Percentiles rank a stretch among this genome's conserved stretches.
Conservation (phyloP, 2,797 vertebrate species). For the Hippopotamyrus pictus region DNA sequence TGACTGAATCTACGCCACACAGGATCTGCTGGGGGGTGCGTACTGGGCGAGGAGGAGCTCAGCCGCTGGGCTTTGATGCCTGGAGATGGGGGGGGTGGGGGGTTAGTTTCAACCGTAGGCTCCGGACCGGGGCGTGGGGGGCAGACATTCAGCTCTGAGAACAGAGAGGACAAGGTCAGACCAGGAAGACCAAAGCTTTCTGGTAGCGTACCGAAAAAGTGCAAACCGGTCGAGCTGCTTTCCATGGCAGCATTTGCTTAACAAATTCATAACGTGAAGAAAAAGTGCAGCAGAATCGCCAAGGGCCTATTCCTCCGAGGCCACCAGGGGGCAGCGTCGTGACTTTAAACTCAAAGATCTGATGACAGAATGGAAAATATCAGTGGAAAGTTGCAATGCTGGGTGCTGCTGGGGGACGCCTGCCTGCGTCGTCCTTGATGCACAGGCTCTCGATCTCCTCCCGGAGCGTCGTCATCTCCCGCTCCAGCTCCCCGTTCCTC, state of each 20-base stretch:
- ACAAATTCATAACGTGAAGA: background rate
- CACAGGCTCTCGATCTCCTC: conserved; percentile 54
- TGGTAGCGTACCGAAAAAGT: background rate
- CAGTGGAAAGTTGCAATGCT: background rate
- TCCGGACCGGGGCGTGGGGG: conserved; percentile 52
- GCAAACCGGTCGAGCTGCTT: background rate
- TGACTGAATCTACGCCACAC: background rate
- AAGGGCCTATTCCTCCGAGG: background rate
- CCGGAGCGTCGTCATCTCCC: conserved; percentile 55
- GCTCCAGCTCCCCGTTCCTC: conserved; percentile 62
- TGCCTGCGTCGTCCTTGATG: conserved; percentile 48
- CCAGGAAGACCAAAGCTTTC: background rate
- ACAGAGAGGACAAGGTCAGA: background rate
- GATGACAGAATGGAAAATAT: background rate
- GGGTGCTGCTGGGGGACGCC: conserved; percentile 36
- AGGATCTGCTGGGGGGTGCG: background rate
- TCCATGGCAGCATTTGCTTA: background rate
- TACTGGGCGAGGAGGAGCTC: conserved; percentile 10
- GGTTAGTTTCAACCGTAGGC: conserved; percentile 52
- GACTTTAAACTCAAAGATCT: background rate
- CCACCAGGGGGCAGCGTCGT: background rate
- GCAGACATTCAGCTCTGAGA: conserved; percentile 22
- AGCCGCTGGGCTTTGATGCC: background rate
- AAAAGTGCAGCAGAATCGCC: background rate
- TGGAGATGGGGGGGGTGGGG: conserved; percentile 25